Evolutionary conservation across 2,888 invertebrate genomes (phyloP).

Genomic region (Agrochola litura): DNA sequence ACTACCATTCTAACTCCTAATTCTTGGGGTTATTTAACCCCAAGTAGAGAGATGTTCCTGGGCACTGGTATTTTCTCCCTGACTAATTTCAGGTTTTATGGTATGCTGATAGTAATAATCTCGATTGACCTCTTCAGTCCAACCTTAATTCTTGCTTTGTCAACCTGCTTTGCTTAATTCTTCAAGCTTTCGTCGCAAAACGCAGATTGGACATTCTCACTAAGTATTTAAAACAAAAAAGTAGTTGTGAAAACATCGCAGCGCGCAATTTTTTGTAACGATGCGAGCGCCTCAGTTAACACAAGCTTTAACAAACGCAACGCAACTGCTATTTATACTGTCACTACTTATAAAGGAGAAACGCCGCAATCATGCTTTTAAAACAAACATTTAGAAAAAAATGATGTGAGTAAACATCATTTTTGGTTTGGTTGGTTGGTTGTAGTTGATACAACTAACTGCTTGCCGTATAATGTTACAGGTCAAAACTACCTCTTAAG

Average conservation of each 20-base stretch:
- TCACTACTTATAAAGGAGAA: slow-evolving; percentile 1
- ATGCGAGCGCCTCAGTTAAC: not conserved
- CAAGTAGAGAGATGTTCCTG: not conserved
- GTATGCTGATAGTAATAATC: not conserved
- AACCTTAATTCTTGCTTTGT: not conserved
- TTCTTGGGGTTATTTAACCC: not conserved
- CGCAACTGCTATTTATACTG: not conserved
- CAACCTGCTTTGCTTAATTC: not conserved
- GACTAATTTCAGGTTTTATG: not conserved
- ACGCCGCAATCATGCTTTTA: not conserved
- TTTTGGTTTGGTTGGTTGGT: slow-evolving; percentile 14
- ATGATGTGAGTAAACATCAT: too few relatives aligned
- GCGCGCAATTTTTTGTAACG: not conserved
- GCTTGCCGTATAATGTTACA: slow-evolving; percentile 71
- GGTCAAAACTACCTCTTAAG: slow-evolving; percentile 96
- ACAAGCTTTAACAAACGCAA: not conserved
- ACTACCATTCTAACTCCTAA: slow-evolving; percentile 12
- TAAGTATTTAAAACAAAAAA: not conserved
- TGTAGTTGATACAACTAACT: slow-evolving; percentile 33
- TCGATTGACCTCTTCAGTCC: not conserved
- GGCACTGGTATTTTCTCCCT: not conserved
- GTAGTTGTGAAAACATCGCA: not conserved
- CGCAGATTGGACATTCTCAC: too few relatives aligned
- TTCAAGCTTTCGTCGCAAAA: not conserved
- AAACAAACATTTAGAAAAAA: not conserved